These are phyloP conservation scores for Leucoptera coffeella DNA, from an alignment of 2,888 invertebrate genomes.

Conservation along the genomic window DNA sequence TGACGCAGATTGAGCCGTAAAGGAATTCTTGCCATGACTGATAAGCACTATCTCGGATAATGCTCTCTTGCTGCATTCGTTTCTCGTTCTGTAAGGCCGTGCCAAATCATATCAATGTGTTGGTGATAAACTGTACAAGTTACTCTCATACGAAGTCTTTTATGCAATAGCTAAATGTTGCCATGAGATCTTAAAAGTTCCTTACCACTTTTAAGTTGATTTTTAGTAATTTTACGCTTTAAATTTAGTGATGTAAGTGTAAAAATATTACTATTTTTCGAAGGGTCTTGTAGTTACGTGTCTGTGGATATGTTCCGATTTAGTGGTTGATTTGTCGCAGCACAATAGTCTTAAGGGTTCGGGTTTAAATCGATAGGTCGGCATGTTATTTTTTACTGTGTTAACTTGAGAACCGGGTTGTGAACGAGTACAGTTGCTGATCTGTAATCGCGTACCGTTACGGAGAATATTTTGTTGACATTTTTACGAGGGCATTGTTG, in stretches of 20 bases:
- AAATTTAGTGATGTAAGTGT: constrained; percentile 14
- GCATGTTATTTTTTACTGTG: too few species aligned
- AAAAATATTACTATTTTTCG: constrained; percentile 44
- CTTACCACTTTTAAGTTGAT: constrained; percentile 1
- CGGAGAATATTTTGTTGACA: too few species aligned
- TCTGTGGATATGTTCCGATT: constrained; percentile 21
- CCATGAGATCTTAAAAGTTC: constrained; percentile 2
- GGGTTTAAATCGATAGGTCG: too few species aligned
- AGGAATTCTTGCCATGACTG: constrained; percentile 3
- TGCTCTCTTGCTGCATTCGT: constrained; percentile 2
- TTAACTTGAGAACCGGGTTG: too few species aligned
- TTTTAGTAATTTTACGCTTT: constrained; percentile 2
- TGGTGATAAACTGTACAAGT: constrained; percentile 20
- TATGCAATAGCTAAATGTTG: neutral
- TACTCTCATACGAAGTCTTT: neutral
- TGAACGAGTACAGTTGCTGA: too few species aligned
- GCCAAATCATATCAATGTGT: constrained; percentile 35
- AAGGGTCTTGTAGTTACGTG: constrained; percentile 18
- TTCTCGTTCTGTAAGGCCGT: constrained; percentile 9
- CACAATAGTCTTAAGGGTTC: constrained; percentile 41
- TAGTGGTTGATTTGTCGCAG: constrained; percentile 29
- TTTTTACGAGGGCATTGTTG: too few species aligned
- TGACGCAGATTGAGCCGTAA: too few species aligned
- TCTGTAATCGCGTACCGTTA: too few species aligned
- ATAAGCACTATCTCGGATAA: neutral